Conservation (phyloP, 2,888 invertebrate species). For the Pyrochroa serraticornis region DNA sequence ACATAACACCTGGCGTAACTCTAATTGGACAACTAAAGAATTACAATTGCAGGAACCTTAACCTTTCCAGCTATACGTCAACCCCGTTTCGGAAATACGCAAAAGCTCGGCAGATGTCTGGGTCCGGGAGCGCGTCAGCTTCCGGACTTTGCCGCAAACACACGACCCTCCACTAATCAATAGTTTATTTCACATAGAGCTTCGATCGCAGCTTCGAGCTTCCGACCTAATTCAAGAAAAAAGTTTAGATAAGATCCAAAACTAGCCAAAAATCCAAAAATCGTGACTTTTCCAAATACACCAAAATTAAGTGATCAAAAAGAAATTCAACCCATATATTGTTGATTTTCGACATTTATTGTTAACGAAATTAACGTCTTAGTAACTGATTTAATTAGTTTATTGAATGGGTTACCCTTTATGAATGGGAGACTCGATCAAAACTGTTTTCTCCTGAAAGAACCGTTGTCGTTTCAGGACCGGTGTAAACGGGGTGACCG, state of each 20-base stretch:
- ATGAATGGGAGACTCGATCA: not conserved
- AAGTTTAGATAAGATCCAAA: slow-evolving; percentile 11
- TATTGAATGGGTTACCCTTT: no score
- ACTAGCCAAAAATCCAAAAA: no score
- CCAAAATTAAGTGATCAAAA: no score
- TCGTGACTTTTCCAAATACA: no score
- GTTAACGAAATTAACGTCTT: no score
- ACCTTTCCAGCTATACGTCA: no score
- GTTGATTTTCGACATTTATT: no score
- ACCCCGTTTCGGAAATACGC: slow-evolving; percentile 38
- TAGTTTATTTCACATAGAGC: slow-evolving; percentile 14
- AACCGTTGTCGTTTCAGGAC: slow-evolving; percentile 8
- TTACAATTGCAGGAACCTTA: no score
- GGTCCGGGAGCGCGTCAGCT: slow-evolving; percentile 46
- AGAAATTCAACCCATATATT: no score
- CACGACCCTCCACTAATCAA: slow-evolving; percentile 21
- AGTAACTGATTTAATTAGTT: not conserved
- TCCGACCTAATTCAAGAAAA: slow-evolving; percentile 21
- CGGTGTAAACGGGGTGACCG: slow-evolving; percentile 25
- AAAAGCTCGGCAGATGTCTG: slow-evolving; percentile 46
- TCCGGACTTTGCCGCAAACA: slow-evolving; percentile 21
- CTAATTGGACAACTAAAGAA: no score
- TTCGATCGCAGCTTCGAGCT: slow-evolving; percentile 18
- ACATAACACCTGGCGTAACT: no score
- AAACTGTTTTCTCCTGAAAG: slow-evolving; percentile 19